Evolutionary conservation across 2,113 vertebrate genomes (phyloP).

Genomic region (Lycaon pictus): DNA sequence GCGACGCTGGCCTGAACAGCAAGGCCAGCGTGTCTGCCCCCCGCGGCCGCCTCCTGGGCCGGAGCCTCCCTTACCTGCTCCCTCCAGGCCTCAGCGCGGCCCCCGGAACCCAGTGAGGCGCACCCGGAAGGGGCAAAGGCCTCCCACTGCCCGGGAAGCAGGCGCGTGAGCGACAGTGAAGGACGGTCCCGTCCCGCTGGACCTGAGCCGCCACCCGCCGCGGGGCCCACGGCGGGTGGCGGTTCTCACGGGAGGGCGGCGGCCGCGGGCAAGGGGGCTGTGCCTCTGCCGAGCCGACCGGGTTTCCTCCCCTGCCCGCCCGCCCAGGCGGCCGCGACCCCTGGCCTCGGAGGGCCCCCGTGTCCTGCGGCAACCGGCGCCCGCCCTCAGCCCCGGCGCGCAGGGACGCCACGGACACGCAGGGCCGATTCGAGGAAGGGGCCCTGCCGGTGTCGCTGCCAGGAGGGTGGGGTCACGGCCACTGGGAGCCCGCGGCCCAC

Average conservation of each 20-base stretch:
- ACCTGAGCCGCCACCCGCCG: fast-evolving
- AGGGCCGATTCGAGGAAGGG: not conserved
- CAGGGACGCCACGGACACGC: not conserved
- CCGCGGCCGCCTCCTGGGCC: too few species aligned
- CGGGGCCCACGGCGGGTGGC: not conserved
- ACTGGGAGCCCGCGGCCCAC: too few species aligned
- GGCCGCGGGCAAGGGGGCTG: not conserved
- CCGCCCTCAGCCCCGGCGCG: fast-evolving
- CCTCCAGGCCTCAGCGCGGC: too few species aligned
- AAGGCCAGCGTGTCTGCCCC: too few species aligned
- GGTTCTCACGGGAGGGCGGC: not conserved
- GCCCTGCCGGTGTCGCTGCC: not conserved
- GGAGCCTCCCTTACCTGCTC: too few species aligned
- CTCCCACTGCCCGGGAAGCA: not conserved
- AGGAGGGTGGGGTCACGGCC: not conserved
- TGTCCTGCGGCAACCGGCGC: too few species aligned
- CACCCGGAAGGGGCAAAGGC: not conserved
- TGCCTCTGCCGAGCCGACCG: fast-evolving
- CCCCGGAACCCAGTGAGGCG: fast-evolving
- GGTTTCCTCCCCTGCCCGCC: not conserved
- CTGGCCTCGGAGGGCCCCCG: not conserved
- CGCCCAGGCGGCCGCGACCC: fast-evolving
- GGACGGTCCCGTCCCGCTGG: fast-evolving
- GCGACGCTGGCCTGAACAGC: too few species aligned
- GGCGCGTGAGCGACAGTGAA: too few species aligned